These are phyloP conservation scores for Ricordea florida DNA, from an alignment of 92 coral and sea anemone species.

Conservation along the genomic window DNA sequence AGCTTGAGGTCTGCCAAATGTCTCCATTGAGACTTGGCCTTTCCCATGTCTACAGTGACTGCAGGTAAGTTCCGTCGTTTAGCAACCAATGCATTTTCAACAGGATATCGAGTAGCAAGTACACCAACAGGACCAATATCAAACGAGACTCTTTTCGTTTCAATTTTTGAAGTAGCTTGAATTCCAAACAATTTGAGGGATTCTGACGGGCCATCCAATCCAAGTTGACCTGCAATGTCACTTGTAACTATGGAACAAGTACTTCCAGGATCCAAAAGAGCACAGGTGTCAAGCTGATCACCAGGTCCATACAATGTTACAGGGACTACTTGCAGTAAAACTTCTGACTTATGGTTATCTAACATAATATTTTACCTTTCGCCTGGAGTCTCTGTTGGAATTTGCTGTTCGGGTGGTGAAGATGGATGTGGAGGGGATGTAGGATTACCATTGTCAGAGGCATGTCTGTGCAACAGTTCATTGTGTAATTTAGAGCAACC, in stretches of 20 bases:
- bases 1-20: conserved; percentile 33
- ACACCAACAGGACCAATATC: conserved; percentile 11
- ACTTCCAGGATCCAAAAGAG: conserved; percentile 44
- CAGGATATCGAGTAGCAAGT: neutral
- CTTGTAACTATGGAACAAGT: conserved; percentile 15
- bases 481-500: too few relatives aligned
- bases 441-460: too few relatives aligned
- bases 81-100: conserved; percentile 27
- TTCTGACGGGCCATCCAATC: conserved; percentile 22
- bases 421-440: too few relatives aligned
- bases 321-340: conserved; percentile 38
- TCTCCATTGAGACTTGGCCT: conserved; percentile 15
- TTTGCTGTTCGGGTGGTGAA: too few relatives aligned
- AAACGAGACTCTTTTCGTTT: conserved; percentile 8
- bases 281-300: conserved; percentile 16
- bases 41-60: neutral
- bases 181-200: conserved; percentile 12
- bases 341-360: neutral
- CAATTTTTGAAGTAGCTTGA: conserved; percentile 9
- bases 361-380: neutral
- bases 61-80: conserved; percentile 18
- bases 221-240: conserved; percentile 4
- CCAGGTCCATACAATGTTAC: conserved; percentile 44
- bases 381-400: too few relatives aligned
- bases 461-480: too few relatives aligned